Base-by-base conservation (phyloP, 53 echinoderm and acorn worm species). In the Temnopleurus reevesii region DNA sequence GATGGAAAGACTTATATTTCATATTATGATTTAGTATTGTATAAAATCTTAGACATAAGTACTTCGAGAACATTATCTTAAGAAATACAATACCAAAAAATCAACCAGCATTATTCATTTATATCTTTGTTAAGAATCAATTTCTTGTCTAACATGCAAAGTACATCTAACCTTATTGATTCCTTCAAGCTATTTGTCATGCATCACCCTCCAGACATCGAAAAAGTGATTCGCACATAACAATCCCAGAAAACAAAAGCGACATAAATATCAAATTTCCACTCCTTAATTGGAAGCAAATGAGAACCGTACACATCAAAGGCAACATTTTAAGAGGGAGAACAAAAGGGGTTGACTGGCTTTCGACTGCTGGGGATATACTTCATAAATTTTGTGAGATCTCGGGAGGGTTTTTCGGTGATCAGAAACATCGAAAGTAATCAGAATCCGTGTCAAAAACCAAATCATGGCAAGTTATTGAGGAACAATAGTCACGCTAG, bases 371-470 rank as follows among this genome's bases (percentile, higher is more conserved):
- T 8, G 30, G 79, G 79, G 49, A 49, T 71, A 79, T 10, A 31
- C 55, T n/a, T 83, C 36, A 31, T 31, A 55, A 83, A 53, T 17
- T 55, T n/a, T 34, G 54, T 8, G 54, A 6, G 24, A 44, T 8
- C 85, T 60, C 85, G 23, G 45, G 85, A 60, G 59, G 30, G 26
- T 23, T 17, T 41, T 85, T 25, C 24, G 38, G 79, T 85, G 85
- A 66, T 87, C 46, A 87, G 71, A 23, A 54, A 66, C 27, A 87
- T 87, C 88, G 88, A 87, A 87, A 87, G 65, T 87, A 87, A 87
- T 87, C 88, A 87, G 7, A 13, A 45, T 26, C 5, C 33, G 85
- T 60, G 85, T 85, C 85, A 59, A 60, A 43, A 24, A 44, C 26
- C 3, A 27, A 45, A 85, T 85, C 85, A 60, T 33, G 55, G 27